phyloP scores from a whole-genome alignment of 2,888 invertebrate species.

The Nephrotoma flavescens region DNA sequence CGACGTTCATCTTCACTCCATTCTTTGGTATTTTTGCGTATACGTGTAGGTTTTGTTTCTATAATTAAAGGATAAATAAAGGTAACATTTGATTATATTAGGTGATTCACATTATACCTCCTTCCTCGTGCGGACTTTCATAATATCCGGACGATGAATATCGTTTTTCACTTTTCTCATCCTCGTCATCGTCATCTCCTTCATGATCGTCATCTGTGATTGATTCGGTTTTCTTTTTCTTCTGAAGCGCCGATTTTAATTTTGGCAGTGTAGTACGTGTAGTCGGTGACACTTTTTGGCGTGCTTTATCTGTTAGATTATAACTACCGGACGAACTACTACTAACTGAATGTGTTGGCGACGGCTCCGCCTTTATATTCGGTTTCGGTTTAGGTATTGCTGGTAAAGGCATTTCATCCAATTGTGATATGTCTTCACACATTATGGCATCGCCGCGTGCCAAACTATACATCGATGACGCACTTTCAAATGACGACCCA shows the following conservation, averaged over 20 bases:
- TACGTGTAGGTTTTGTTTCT: conserved; percentile 8
- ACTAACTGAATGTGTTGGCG: conserved; percentile 40
- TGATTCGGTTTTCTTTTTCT: conserved; percentile 36
- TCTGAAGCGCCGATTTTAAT: not conserved
- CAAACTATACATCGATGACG: conserved; percentile 63
- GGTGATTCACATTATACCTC: not conserved
- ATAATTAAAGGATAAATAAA: conserved; percentile 6
- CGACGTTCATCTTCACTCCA: conserved; percentile 59
- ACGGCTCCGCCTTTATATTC: conserved; percentile 16
- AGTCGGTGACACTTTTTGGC: conserved; percentile 11
- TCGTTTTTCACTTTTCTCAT: conserved; percentile 48
- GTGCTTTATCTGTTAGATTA: conserved; percentile 30
- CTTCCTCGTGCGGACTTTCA: conserved; percentile 56
- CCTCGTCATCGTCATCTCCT: conserved; percentile 53
- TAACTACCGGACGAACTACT: conserved; percentile 44
- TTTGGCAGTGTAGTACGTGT: conserved; percentile 3
- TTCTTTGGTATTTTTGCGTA: conserved; percentile 20
- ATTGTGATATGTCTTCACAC: conserved; percentile 46
- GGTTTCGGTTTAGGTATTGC: conserved; percentile 6
- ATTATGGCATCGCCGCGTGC: conserved; percentile 52
- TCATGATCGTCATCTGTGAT: conserved; percentile 50
- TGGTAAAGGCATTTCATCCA: conserved; percentile 19
- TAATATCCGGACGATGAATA: conserved; percentile 63
- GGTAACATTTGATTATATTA: not conserved
- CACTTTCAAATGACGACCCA: conserved; percentile 79